phyloP scores from a whole-genome alignment of 2,797 vertebrate genomes.

The Naso thynnoides region DNA sequence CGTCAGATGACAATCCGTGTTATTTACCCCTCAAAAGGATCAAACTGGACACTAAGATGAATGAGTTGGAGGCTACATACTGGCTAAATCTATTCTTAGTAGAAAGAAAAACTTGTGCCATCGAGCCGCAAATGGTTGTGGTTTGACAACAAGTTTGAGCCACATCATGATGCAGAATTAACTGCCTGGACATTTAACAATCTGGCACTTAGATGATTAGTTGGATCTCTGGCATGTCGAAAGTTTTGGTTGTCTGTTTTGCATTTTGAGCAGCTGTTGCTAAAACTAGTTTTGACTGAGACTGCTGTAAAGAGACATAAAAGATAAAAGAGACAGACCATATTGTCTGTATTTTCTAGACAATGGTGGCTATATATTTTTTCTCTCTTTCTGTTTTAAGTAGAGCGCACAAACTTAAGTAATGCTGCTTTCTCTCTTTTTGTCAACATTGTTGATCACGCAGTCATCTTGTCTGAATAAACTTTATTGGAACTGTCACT shows the following conservation, averaged over 20 bases:
- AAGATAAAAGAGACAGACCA: slow-evolving; percentile 2
- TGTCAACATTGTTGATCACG: not conserved
- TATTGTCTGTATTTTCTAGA: not conserved
- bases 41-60: not conserved
- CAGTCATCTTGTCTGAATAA: not conserved
- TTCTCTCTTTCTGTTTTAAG: not conserved
- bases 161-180: no score
- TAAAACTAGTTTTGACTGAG: not conserved
- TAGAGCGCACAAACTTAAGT: not conserved
- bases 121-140: no score
- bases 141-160: no score
- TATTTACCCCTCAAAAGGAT: not conserved
- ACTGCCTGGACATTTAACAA: not conserved
- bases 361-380: not conserved
- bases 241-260: not conserved
- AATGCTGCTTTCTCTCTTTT: not conserved
- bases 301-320: not conserved
- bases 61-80: no score
- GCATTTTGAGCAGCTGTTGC: not conserved
- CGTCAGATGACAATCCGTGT: not conserved
- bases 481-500: not conserved
- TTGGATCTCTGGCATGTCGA: not conserved
- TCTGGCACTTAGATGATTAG: not conserved
- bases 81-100: not conserved
- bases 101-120: not conserved